Percentiles rank a stretch among this genome's conserved stretches.
phyloP scores from a whole-genome alignment of 2,113 vertebrate species.

The Dinomys branickii region DNA sequence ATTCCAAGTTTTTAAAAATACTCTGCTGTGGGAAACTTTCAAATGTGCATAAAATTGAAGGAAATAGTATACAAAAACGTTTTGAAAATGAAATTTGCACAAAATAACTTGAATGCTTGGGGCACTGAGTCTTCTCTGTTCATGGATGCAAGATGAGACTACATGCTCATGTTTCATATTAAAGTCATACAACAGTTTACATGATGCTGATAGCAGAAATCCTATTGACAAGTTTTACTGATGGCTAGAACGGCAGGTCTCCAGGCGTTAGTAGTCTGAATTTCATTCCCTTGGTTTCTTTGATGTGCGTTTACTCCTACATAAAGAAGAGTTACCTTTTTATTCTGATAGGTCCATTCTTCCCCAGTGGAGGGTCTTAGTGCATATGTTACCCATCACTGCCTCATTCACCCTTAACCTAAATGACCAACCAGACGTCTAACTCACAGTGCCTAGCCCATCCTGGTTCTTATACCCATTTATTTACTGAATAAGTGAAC shows the following conservation, averaged over 20 bases:
- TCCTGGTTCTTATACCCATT: background rate
- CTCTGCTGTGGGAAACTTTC: background rate
- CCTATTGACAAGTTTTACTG: background rate
- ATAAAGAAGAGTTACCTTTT: background rate
- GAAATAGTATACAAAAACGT: background rate
- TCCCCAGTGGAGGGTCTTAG: background rate
- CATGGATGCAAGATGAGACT: background rate
- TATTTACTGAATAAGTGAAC: background rate
- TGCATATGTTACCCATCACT: background rate
- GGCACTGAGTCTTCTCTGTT: background rate
- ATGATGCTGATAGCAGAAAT: background rate
- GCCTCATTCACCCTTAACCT: background rate
- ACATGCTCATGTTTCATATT: too few relatives aligned
- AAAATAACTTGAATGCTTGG: background rate
- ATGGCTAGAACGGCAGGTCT: background rate
- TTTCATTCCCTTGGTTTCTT: conserved; percentile 12
- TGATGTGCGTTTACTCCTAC: background rate
- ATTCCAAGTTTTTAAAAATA: background rate
- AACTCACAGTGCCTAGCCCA: background rate
- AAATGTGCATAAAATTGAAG: background rate
- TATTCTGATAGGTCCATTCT: background rate
- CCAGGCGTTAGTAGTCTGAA: background rate
- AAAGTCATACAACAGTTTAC: background rate
- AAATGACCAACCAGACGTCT: background rate
- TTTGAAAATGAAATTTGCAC: background rate